Conservation (phyloP, 2,113 vertebrate genomes). For the Sapayoa aenigma region DNA sequence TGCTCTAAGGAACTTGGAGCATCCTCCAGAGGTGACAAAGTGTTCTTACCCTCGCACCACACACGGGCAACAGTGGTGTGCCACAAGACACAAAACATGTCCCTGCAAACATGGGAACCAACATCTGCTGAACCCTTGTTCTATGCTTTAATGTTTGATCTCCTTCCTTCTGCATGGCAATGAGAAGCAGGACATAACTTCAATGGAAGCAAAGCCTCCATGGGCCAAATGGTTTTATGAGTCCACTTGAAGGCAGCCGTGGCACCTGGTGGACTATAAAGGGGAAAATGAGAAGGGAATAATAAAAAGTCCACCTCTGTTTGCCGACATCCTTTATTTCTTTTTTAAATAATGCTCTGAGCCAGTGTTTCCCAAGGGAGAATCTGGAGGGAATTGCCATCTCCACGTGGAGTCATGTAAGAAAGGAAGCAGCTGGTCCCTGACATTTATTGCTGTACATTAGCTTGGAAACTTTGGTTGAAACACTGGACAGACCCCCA, state of each 20-base stretch:
- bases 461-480: neutral
- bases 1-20: neutral
- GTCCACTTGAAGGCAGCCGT: neutral
- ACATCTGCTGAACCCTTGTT: neutral
- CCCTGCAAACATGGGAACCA: rapidly evolving
- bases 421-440: constrained; percentile 29
- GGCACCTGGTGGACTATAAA: neutral
- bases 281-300: neutral
- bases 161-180: rapidly evolving
- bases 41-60: neutral
- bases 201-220: neutral
- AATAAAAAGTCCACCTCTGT: neutral
- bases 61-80: neutral
- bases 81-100: neutral
- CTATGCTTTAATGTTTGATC: neutral
- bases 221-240: neutral
- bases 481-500: neutral
- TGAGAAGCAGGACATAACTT: neutral
- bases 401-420: neutral
- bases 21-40: neutral
- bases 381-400: neutral
- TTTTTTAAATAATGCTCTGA: neutral
- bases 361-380: neutral
- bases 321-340: neutral
- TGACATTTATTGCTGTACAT: constrained; percentile 8